phyloP scores from a whole-genome alignment of 2,888 invertebrate species.

The Matsumyia berberina region DNA sequence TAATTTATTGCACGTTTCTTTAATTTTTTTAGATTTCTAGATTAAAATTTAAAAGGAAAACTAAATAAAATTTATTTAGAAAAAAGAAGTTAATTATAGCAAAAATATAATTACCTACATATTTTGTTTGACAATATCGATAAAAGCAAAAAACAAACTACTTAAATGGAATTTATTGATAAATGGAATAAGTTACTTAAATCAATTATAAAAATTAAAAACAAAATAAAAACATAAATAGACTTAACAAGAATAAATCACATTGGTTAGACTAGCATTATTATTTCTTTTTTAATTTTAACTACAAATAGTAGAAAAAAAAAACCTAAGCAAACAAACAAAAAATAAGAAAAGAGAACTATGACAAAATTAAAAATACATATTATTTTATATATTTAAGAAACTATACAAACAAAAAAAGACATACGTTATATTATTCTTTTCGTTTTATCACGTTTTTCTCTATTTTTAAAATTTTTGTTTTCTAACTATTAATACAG shows the following conservation, averaged over 20 bases:
- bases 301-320: conserved; percentile 57
- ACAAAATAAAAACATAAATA: conserved; percentile 40
- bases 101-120: conserved; percentile 69
- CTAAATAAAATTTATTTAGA: conserved; percentile 74
- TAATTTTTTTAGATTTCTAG: conserved; percentile 48
- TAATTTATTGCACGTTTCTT: conserved; percentile 49
- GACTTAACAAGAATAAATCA: conserved; percentile 69
- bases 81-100: conserved; percentile 51
- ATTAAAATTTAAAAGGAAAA: conserved; percentile 44
- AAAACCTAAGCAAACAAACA: conserved; percentile 51
- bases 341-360: conserved; percentile 57
- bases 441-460: conserved; percentile 29
- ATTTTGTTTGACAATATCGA: conserved; percentile 74
- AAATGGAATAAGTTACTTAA: conserved; percentile 72
- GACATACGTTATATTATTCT: conserved; percentile 62
- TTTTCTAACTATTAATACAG: conserved; percentile 19
- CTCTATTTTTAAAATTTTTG: conserved; percentile 33
- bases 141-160: conserved; percentile 64
- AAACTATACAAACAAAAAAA: conserved; percentile 72
- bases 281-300: conserved; percentile 73
- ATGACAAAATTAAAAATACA: conserved; percentile 55
- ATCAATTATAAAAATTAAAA: conserved; percentile 58
- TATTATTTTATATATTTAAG: conserved; percentile 71
- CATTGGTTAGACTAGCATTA: conserved; percentile 77
- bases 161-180: conserved; percentile 72